Base-by-base conservation (phyloP, 1,140 invertebrate species). In the Tenebrio molitor region DNA sequence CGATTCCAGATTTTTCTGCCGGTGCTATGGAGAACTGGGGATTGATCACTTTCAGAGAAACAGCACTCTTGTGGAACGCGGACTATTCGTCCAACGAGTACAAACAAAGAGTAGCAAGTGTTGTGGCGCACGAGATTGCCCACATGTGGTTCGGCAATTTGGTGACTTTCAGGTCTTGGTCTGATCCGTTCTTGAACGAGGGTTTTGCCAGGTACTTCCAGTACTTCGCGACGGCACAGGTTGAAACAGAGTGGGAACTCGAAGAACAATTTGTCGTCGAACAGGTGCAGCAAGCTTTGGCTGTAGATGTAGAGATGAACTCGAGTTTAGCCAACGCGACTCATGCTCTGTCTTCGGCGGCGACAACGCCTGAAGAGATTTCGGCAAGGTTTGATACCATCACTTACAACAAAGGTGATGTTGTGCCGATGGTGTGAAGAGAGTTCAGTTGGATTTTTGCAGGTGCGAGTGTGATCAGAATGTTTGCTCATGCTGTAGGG, bases 1-100 rank as follows among this genome's bases (percentile, higher is more conserved):
- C 89, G n/a, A 86, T 92, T 34, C 90, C 91, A 1, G 87, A 93
- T 82, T 96, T 96, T 83, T 85, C 87, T 0, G 89, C 93, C 0
- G 93, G 91, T 23, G 95, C 93, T 17, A 94, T 95, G 92, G 93
- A 95, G 80, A 94, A 95, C 83, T 95, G 92, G 89, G 90, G 90
- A 5, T 78, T 91, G 0, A 84, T 90, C 1, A 88, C 87, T 1
- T 94, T 89, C 68, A 88, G 90, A 64, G 89, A 91, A 76, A 84
- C 84, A 2, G 84, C 84, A 25, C 77, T 91, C 5, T 81, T 91
- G 70, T 87, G 84, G 10, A 78, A 89, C 15, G 77, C 81, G 8
- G 78, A 77, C 0, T 85, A 85, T 2, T 46, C 83, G 0, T 85
- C 83, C 0, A 84, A 83, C 1, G 23, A 75, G 0, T 80, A 80